Evolutionary conservation across 2,113 vertebrate genomes (phyloP).

Genomic region (Verasper variegatus): DNA sequence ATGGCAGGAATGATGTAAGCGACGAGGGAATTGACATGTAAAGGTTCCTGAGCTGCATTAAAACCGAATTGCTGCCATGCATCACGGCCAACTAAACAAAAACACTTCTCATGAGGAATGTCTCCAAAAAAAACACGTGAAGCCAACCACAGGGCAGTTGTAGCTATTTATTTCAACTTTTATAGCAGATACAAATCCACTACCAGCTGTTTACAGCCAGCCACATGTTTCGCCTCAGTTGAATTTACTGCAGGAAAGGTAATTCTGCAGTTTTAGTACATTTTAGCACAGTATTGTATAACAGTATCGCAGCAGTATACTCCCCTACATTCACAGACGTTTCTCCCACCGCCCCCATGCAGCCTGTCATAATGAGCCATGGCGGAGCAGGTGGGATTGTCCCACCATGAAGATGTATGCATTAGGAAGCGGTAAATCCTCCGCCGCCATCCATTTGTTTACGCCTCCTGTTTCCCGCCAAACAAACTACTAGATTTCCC

Average conservation of each 20-base stretch:
- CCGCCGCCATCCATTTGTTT: constrained; percentile 72
- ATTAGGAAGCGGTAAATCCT: constrained; percentile 75
- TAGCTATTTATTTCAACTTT: constrained; percentile 41
- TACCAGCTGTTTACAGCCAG: constrained; percentile 31
- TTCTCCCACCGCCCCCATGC: constrained; percentile 51
- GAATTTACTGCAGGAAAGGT: constrained; percentile 44
- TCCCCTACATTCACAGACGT: constrained; percentile 39
- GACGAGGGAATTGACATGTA: neutral
- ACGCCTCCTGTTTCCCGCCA: constrained; percentile 78
- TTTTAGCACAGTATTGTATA: constrained; percentile 41
- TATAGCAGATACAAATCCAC: constrained; percentile 45
- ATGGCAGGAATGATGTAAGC: constrained; percentile 3
- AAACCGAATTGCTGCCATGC: constrained; percentile 9
- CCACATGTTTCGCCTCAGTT: constrained; percentile 21
- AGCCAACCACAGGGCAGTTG: constrained; percentile 15
- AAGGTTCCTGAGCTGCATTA: constrained; percentile 29
- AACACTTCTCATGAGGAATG: constrained; percentile 10
- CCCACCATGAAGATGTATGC: constrained; percentile 70
- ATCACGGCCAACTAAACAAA: neutral
- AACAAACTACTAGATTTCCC: constrained; percentile 84
- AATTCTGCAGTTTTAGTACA: constrained; percentile 50
- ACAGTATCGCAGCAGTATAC: constrained; percentile 41
- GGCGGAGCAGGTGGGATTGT: constrained; percentile 70
- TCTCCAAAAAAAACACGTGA: neutral
- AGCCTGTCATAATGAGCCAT: constrained; percentile 71